These are phyloP conservation scores for Sipha flava DNA, from an alignment of 1,140 invertebrate species.

Conservation along the genomic window DNA sequence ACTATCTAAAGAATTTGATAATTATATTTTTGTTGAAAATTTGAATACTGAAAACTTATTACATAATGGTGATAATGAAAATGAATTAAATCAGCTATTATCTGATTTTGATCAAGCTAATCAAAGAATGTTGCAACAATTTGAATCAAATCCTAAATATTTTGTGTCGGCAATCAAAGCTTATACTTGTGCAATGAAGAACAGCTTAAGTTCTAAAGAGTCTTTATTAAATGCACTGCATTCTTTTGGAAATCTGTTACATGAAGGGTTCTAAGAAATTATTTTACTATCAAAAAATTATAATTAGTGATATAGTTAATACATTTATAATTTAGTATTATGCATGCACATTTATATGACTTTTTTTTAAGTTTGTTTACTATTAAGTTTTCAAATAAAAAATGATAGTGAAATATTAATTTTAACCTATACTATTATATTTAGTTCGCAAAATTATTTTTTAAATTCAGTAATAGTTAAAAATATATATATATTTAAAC, in stretches of 20 bases:
- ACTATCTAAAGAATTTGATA: not conserved
- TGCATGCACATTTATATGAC: no score
- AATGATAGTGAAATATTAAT: no score
- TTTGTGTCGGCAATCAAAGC: not conserved
- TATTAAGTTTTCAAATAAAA: not conserved
- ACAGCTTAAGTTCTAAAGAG: not conserved
- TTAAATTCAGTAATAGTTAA: no score
- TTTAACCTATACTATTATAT: no score
- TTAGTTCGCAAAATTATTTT: no score
- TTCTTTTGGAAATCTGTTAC: not conserved
- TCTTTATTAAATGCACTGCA: not conserved
- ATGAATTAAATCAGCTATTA: not conserved
- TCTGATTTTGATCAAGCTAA: not conserved
- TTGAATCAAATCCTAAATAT: not conserved
- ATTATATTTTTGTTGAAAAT: conserved; percentile 9
- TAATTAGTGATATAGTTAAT: not conserved
- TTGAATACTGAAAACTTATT: not conserved
- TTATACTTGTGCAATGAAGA: not conserved
- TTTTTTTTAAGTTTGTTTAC: no score
- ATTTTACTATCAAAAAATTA: not conserved
- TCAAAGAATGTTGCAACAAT: not conserved
- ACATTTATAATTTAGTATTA: not conserved
- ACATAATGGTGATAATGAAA: not conserved
- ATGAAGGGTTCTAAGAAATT: not conserved
- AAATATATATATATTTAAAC: no score